Base-by-base conservation (phyloP, 2,888 invertebrate species). In the Spodoptera littoralis region DNA sequence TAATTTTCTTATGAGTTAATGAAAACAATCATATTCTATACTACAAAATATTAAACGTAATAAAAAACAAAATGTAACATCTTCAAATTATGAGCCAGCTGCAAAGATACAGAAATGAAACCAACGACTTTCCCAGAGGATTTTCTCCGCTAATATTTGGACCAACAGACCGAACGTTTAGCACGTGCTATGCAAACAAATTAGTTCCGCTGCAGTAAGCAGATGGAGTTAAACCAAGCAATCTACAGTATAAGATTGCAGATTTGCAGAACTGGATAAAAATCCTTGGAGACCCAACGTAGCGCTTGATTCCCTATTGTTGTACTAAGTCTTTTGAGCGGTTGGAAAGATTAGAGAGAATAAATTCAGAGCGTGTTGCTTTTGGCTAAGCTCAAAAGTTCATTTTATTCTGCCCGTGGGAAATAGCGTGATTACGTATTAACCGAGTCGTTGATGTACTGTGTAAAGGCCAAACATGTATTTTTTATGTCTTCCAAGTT, bases 381-480 rank as follows among this genome's bases (percentile, higher is more conserved):
- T 60, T 60, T 59, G 53, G 50, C 57, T 48, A 44, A 54, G 73
- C 11, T 65, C 53, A 50, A 47, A 53, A 54, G 47, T 53, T 54
- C 48, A 69, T 74, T 79, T 76, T 55, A 76, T 76, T 30, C 65
- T 61, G 11, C 79, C 55, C 24, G 42, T 1, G 64, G 65, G 74
- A 56, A 65, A 67, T 12, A 56, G 56, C 22, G 46, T 55, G 74
- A 73, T 69, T 64, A 60, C 50, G 48, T 71, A 67, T 62, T 72
- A 70, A 70, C 53, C 45, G 48, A 27, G 52, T 52, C 11, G 42
- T 48, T 60, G 45, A 54, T 45, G 46, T 65, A 56, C 18, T 52
- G 62, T 30, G 50, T 54, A n/a, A 42, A 47, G n/a, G 43, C 18
- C 22, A 57, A 43, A 13, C 43, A 18, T 30, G 8, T 59, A 52